Evolutionary conservation across 2,797 vertebrate species (phyloP), one percentile per base, ranked within the genome.

Genomic region (Rhincodon typus): DNA sequence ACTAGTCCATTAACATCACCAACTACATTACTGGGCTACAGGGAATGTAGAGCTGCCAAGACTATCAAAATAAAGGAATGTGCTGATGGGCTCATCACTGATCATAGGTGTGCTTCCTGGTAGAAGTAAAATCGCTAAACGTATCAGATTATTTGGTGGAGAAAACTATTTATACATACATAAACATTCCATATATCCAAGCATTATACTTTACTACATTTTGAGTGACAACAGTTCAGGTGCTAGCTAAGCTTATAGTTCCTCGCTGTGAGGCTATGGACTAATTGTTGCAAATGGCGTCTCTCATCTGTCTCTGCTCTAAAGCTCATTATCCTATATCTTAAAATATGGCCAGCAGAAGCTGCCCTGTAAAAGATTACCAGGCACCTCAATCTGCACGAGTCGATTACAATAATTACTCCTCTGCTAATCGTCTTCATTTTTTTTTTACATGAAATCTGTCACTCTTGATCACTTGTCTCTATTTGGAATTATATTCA

Each of bases 371-470:
- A 77, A n/a, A 53, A 95, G 70, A 95, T 95, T 95, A 95, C 69
- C 70, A 95, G 94, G 94, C 70, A 95, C 19, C 46, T 19, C 94
- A 95, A 77, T 95, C 94, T 77, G 94, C 46, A 77, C 69, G 69
- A 72, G 69, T 95, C 69, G 70, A 77, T 77, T 95, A 95, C 69
- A 74, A 77, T 95, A 95, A 95, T 95, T 95, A 95, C 72, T 95
- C 69, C 67, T 95, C 70, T 77, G 70, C 94, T 95, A 95, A 95
- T 95, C 72, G 70, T 17, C 46, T 95, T 53, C 70, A 15, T 50
- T 30, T 88, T 77, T 74, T 74, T 94, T 94, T 94, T 46, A 50
- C 46, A 77, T 77, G 46, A 95, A 95, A 95, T 95, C 94, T 95
- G 94, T 95, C 46, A 53, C 70, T 21, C 70, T 95, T 72, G 70